Percentiles rank a stretch among this genome's conserved stretches.
Evolutionary conservation across 2,797 vertebrate species (phyloP).

Genomic region (Anas georgica): DNA sequence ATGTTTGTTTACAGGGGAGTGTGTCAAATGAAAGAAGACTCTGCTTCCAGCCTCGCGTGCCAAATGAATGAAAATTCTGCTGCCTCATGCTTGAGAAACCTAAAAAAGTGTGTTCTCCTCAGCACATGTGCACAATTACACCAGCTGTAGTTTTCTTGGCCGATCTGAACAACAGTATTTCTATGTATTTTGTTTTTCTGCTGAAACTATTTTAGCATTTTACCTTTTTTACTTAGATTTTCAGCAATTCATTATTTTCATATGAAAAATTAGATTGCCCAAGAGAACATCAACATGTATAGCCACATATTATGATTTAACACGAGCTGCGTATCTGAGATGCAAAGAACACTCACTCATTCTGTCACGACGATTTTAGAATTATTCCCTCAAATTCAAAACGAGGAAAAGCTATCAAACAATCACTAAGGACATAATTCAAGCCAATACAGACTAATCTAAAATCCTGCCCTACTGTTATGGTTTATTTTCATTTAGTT

Average conservation of each 20-base stretch:
- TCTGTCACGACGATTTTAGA: background rate
- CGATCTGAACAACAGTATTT: background rate
- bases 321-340: background rate
- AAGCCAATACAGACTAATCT: background rate
- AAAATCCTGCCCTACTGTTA: background rate
- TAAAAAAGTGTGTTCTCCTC: conserved; percentile 25
- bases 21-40: conserved; percentile 60
- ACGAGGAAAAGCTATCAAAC: background rate
- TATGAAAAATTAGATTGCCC: background rate
- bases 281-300: background rate
- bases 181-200: background rate
- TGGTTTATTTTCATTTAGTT: background rate
- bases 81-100: conserved; percentile 62
- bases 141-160: background rate
- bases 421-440: background rate
- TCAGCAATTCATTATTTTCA: background rate
- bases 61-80: conserved; percentile 72
- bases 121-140: conserved; percentile 17
- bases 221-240: background rate
- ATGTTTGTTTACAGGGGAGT: conserved; percentile 64
- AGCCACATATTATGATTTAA: background rate
- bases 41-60: conserved; percentile 40
- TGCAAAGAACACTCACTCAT: background rate
- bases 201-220: background rate
- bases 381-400: background rate